Conservation (phyloP, 2,113 vertebrate species). For the Lampris incognitus region DNA sequence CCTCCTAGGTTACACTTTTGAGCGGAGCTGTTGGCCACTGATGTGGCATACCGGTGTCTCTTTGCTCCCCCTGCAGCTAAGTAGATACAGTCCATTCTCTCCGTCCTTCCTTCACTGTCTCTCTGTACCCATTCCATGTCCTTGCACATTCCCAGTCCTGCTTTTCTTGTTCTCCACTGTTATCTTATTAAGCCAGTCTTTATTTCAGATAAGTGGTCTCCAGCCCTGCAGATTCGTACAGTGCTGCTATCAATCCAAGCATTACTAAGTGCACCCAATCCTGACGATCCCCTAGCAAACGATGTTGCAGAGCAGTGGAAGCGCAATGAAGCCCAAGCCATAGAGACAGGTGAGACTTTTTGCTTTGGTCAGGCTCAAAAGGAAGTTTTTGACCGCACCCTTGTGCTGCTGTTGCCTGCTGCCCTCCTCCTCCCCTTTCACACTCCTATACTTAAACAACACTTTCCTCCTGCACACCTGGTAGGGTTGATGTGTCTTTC, state of each 20-base stretch:
- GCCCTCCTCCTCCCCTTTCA: background rate
- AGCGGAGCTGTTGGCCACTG: conserved; percentile 11
- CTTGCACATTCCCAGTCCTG: too few species aligned
- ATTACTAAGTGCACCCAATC: conserved; percentile 98
- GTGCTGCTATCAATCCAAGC: conserved; percentile 99
- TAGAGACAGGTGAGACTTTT: conserved; percentile 91
- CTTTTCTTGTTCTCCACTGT: background rate
- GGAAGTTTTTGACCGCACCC: too few species aligned
- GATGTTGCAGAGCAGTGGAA: conserved; percentile 99
- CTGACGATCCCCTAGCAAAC: conserved; percentile 98
- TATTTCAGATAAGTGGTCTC: conserved; percentile 96
- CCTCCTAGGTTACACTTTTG: conserved; percentile 31
- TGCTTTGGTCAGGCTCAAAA: background rate
- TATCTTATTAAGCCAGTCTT: background rate
- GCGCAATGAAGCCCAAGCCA: conserved; percentile 98
- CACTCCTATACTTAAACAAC: background rate
- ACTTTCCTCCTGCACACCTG: background rate
- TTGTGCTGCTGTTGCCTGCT: background rate
- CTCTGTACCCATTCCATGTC: background rate
- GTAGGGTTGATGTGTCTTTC: too few species aligned
- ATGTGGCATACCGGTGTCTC: background rate
- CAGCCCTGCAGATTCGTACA: conserved; percentile 98
- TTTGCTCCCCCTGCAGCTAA: conserved; percentile 3
- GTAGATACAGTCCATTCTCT: conserved; percentile 3
- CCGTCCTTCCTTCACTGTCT: conserved; percentile 1